These are phyloP conservation scores for Orbicella faveolata DNA, from an alignment of 64 coral and sea anemone genomes.

Conservation along the genomic window DNA sequence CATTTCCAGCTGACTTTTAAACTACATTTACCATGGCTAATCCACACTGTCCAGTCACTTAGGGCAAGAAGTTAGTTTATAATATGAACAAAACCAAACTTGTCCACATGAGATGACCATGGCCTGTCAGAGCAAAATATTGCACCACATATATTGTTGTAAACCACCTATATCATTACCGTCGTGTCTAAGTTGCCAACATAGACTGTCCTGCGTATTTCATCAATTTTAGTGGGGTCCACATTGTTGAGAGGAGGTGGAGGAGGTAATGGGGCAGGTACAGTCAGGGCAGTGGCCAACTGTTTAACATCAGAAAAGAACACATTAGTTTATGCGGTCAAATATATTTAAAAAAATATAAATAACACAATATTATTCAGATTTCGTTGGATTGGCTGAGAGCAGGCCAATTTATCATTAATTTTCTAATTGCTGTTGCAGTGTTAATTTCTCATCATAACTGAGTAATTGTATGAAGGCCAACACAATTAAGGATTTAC, in stretches of 20 bases:
- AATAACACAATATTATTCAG: background rate
- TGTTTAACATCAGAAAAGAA: background rate
- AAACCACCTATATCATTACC: constrained; percentile 33
- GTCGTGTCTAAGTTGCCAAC: constrained; percentile 85
- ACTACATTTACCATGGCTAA: no score
- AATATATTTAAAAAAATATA: background rate
- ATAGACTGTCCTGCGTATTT: constrained; percentile 95
- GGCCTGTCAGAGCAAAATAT: no score
- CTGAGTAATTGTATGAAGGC: no score
- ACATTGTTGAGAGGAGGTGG: constrained; percentile 79
- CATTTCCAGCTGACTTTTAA: no score
- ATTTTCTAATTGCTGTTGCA: background rate
- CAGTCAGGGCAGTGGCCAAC: constrained; percentile 59
- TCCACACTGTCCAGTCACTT: no score
- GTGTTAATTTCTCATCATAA: no score
- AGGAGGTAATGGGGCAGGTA: constrained; percentile 78
- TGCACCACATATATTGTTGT: no score
- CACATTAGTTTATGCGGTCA: background rate
- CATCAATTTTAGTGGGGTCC: constrained; percentile 92
- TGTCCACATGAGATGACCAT: no score
- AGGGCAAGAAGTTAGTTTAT: no score
- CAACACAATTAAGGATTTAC: no score
- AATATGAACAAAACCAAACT: no score
- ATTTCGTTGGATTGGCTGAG: background rate
- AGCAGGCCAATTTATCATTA: background rate